phyloP scores from a whole-genome alignment of 2,113 vertebrate species.

The Scomber japonicus region DNA sequence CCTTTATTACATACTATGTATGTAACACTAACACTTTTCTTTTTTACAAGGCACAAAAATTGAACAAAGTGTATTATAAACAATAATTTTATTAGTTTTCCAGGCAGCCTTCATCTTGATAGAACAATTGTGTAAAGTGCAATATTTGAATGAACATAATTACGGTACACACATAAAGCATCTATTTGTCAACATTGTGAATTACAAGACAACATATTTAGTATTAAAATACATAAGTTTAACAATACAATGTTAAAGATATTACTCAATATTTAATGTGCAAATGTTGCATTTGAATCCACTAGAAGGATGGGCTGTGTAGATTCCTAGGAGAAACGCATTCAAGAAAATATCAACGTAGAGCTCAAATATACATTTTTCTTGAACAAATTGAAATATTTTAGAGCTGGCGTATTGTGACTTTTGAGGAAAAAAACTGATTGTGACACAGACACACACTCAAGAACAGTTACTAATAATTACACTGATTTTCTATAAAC shows the following conservation, averaged over 20 bases:
- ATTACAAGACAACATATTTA: no score
- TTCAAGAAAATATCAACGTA: neutral
- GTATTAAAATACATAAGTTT: neutral
- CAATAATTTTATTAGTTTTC: no score
- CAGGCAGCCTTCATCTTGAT: no score
- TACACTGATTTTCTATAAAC: neutral
- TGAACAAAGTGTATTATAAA: no score
- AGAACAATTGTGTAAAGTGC: conserved; percentile 7
- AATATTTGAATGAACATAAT: neutral
- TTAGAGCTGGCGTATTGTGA: neutral
- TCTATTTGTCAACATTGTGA: no score
- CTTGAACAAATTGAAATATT: neutral
- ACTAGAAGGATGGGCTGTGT: neutral
- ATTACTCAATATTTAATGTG: conserved; percentile 1
- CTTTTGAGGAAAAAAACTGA: neutral
- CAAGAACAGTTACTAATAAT: neutral
- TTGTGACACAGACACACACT: no score
- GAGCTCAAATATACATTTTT: neutral
- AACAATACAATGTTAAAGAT: neutral
- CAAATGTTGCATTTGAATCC: conserved; percentile 17
- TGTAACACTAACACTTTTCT: no score
- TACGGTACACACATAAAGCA: neutral
- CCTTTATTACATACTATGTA: no score
- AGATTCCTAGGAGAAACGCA: neutral
- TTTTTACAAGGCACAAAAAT: no score